A percentile compares a stretch with the other conserved stretches of the same genome.
These are phyloP conservation scores for Perithous albicinctus DNA, from an alignment of 2,888 invertebrate genomes.

Conservation along the genomic window DNA sequence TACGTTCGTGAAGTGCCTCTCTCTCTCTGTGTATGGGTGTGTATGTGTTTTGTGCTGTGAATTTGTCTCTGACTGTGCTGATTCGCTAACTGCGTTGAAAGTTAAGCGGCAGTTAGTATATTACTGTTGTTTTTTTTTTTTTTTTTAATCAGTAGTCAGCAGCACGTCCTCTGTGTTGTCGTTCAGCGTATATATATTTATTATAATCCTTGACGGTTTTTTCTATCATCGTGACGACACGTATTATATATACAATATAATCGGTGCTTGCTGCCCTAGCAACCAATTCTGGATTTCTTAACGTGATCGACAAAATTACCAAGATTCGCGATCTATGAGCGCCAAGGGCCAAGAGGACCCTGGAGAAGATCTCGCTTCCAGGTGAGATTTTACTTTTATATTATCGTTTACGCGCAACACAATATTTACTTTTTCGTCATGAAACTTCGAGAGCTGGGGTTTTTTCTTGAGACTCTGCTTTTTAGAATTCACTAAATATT, in stretches of 20 bases:
- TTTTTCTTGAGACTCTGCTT: too few relatives aligned
- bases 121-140: neutral
- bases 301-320: conserved; percentile 73
- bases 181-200: neutral
- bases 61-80: neutral
- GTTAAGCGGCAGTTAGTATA: neutral
- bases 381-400: too few relatives aligned
- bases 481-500: too few relatives aligned
- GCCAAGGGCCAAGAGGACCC: conserved; percentile 83
- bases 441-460: neutral
- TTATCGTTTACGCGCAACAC: too few relatives aligned
- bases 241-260: conserved; percentile 19
- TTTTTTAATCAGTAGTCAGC: conserved; percentile 1
- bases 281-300: conserved; percentile 60
- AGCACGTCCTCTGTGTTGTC: conserved; percentile 21
- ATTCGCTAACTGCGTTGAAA: conserved; percentile 17
- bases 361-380: conserved; percentile 84
- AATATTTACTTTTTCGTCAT: neutral
- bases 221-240: conserved; percentile 10
- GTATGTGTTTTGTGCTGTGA: neutral
- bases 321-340: conserved; percentile 83
- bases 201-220: conserved; percentile 22
- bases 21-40: neutral
- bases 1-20: conserved; percentile 1
- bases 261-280: conserved; percentile 26